Conservation (phyloP, 1,140 invertebrate species). For the Pissodes strobi region DNA sequence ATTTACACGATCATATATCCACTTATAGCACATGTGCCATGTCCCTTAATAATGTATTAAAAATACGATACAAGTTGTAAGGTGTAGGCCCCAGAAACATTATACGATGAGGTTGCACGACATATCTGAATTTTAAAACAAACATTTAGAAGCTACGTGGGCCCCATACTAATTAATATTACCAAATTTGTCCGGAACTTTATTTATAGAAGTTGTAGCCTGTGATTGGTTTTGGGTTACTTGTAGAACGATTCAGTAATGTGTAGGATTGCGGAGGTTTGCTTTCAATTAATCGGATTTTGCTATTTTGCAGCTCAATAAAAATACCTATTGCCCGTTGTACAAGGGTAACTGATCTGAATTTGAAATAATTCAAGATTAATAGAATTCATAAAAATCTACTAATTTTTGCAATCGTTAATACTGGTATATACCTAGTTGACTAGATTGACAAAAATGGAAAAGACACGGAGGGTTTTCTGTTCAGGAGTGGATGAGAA, state of each 20-base stretch:
- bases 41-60: constrained; percentile 23
- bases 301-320: too few species aligned
- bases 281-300: too few species aligned
- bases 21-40: constrained; percentile 8
- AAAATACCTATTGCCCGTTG: too few species aligned
- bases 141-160: constrained; percentile 25
- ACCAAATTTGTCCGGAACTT: constrained; percentile 11
- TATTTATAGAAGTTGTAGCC: constrained; percentile 6
- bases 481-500: too few species aligned
- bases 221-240: constrained; percentile 1
- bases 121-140: constrained; percentile 26
- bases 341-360: too few species aligned
- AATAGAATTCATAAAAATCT: too few species aligned
- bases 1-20: constrained; percentile 16
- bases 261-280: neutral
- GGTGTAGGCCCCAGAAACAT: constrained; percentile 20
- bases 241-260: neutral
- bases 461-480: too few species aligned
- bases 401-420: too few species aligned
- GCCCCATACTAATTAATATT: constrained; percentile 26
- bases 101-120: constrained; percentile 28
- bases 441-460: too few species aligned
- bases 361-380: too few species aligned
- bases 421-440: too few species aligned
- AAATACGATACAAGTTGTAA: constrained; percentile 30